Percentiles rank a stretch among this genome's conserved stretches.
Conservation (phyloP, 2,113 vertebrate genomes). For the Fukomys damarensis region DNA sequence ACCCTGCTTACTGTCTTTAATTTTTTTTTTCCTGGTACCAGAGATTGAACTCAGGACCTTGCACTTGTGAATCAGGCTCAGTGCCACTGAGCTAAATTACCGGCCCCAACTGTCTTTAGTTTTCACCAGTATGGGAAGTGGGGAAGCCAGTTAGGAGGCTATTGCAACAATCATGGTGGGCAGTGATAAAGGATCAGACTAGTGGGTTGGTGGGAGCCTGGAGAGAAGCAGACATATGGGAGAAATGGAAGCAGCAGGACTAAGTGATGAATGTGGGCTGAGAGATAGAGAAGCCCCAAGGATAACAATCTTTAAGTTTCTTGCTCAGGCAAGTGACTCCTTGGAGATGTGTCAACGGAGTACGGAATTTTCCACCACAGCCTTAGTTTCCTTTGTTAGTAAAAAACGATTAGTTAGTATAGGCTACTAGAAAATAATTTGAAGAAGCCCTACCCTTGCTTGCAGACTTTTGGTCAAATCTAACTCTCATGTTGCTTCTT, state of each 20-base stretch:
- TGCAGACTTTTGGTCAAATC: not conserved
- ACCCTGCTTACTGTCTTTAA: not conserved
- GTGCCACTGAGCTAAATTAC: too few species aligned
- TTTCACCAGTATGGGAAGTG: not conserved
- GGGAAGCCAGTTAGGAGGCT: not conserved
- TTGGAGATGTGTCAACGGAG: not conserved
- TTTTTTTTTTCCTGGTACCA: not conserved
- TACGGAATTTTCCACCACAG: constrained; percentile 49
- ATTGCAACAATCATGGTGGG: not conserved
- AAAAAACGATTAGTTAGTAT: too few species aligned
- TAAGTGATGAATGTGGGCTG: not conserved
- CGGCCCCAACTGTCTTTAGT: not conserved
- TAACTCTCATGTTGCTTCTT: constrained; percentile 37
- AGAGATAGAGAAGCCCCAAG: not conserved
- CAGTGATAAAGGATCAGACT: not conserved
- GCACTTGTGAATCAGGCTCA: too few species aligned
- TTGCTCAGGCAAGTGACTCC: constrained; percentile 10
- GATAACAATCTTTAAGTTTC: not conserved
- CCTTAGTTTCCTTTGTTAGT: constrained; percentile 1
- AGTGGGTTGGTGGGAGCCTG: not conserved
- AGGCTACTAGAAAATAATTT: constrained; percentile 14
- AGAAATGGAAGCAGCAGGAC: not conserved
- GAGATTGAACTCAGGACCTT: too few species aligned
- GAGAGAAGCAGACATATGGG: not conserved
- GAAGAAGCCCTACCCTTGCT: constrained; percentile 2